These are phyloP conservation scores for Phyllotis vaccarum DNA, from an alignment of 2,797 vertebrate species.

Conservation along the genomic window DNA sequence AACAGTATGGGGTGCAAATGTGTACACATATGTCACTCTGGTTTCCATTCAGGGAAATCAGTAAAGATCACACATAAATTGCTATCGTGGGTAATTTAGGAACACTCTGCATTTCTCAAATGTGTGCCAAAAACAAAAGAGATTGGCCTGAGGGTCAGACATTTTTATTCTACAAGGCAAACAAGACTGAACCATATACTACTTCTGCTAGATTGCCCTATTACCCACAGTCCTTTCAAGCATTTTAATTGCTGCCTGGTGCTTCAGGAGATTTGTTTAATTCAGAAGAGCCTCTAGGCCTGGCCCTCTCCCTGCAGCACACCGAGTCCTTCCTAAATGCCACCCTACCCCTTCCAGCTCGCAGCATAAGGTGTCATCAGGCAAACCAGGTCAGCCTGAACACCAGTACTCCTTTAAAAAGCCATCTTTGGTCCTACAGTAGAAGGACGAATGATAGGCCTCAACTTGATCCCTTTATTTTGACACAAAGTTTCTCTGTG, in stretches of 20 bases:
- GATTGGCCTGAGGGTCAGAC: background rate
- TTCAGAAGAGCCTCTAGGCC: constrained; percentile 6
- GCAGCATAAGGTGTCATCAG: background rate
- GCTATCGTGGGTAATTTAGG: constrained; percentile 21
- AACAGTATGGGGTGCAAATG: background rate
- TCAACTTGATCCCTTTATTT: background rate
- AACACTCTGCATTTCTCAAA: constrained; percentile 24
- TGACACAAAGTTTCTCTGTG: background rate
- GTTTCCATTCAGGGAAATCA: background rate
- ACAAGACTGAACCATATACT: background rate
- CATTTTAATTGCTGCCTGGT: background rate
- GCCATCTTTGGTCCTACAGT: background rate
- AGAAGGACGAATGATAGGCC: background rate
- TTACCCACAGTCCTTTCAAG: background rate
- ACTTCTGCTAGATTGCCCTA: background rate
- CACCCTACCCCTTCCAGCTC: background rate
- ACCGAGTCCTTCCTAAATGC: background rate
- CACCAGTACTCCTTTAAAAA: background rate
- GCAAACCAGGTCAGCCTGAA: background rate
- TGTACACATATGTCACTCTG: background rate
- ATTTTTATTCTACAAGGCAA: constrained; percentile 20
- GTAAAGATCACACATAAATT: constrained; percentile 17
- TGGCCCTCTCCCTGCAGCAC: background rate
- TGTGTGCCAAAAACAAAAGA: constrained; percentile 43
- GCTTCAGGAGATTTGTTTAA: background rate